A percentile compares a stretch with the other conserved stretches of the same genome.
Evolutionary conservation across 2,888 invertebrate species (phyloP).

Genomic region (Phyto melanocephala): DNA sequence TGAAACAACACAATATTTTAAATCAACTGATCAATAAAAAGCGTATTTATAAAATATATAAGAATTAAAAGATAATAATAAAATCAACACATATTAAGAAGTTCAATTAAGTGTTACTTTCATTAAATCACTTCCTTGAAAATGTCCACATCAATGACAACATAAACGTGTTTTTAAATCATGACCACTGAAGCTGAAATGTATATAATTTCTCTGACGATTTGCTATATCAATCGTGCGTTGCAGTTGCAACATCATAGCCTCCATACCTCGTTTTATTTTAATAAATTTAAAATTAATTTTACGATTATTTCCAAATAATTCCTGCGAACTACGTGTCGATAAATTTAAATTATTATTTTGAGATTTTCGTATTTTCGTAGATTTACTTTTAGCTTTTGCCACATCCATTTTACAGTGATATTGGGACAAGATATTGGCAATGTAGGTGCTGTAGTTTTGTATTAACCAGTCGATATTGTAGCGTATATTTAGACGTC

Average conservation of each 20-base stretch:
- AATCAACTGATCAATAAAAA: neutral
- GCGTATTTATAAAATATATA: neutral
- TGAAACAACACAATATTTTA: no score
- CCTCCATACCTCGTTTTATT: constrained; percentile 70
- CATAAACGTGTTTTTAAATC: constrained; percentile 65
- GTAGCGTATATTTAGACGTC: constrained; percentile 70
- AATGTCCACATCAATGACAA: constrained; percentile 64
- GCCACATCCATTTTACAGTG: constrained; percentile 28
- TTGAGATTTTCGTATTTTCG: constrained; percentile 11
- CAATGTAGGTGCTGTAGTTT: constrained; percentile 68
- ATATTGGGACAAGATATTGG: constrained; percentile 67
- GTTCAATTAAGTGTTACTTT: no score
- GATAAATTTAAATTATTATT: constrained; percentile 23
- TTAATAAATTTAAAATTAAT: constrained; percentile 69
- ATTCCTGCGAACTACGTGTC: constrained; percentile 67
- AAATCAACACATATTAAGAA: no score
- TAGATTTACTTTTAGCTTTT: neutral
- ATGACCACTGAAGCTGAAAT: constrained; percentile 60
- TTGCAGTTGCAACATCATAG: constrained; percentile 66
- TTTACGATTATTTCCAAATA: constrained; percentile 65
- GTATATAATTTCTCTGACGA: constrained; percentile 68
- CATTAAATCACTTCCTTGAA: neutral
- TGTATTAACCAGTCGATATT: constrained; percentile 69
- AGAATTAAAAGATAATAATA: neutral
- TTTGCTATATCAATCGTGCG: constrained; percentile 67